phyloP scores from a whole-genome alignment of 2,113 vertebrate species.

The Mustela lutreola region DNA sequence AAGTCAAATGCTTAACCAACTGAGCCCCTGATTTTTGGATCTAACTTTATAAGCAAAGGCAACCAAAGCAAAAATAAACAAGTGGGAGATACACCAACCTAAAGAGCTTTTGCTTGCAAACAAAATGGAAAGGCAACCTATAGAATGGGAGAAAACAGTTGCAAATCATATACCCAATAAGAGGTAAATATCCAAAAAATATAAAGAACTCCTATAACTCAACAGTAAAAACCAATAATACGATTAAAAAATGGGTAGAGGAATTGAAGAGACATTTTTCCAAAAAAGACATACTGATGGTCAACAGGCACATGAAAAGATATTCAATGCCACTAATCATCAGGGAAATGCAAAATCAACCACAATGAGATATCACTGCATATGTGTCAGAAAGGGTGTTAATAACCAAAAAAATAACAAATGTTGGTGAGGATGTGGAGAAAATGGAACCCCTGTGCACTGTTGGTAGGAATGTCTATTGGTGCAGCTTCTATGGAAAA shows the following conservation, averaged over 20 bases:
- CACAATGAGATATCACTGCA: background rate
- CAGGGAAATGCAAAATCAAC: background rate
- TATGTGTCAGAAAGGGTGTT: background rate
- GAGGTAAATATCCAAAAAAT: background rate
- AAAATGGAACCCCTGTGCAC: background rate
- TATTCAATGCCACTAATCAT: background rate
- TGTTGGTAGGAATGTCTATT: background rate
- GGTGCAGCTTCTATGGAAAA: background rate
- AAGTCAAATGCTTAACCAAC: background rate
- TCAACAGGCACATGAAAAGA: background rate
- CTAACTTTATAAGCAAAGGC: background rate
- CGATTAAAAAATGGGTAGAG: background rate
- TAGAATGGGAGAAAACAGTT: background rate
- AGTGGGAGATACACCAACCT: background rate
- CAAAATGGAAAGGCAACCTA: background rate
- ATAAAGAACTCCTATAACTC: background rate
- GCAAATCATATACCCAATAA: background rate
- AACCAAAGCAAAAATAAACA: background rate
- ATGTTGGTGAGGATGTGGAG: background rate
- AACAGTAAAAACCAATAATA: background rate
- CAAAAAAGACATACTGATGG: background rate
- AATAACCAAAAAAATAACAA: background rate
- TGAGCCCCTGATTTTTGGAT: background rate
- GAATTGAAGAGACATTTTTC: background rate
- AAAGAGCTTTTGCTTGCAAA: background rate